Conservation (phyloP, 2,113 vertebrate genomes). For the Zosterops pallidus region DNA sequence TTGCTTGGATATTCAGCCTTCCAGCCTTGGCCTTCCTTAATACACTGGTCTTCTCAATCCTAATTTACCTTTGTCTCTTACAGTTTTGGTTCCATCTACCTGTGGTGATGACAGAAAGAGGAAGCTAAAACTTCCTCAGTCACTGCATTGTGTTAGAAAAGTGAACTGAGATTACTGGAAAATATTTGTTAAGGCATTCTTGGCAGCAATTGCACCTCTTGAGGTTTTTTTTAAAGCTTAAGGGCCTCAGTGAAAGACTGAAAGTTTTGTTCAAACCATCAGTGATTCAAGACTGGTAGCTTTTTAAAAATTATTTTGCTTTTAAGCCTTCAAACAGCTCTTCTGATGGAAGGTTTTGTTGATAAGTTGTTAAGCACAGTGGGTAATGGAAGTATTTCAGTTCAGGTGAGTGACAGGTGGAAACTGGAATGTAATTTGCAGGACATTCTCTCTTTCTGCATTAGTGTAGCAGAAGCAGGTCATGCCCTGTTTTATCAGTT, state of each 20-base stretch:
- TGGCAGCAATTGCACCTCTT: neutral
- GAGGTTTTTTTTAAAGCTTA: neutral
- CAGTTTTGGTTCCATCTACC: neutral
- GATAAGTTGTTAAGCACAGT: neutral
- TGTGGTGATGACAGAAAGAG: neutral
- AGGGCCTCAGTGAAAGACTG: neutral
- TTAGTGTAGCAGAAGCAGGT: neutral
- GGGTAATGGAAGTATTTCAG: neutral
- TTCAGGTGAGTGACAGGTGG: neutral
- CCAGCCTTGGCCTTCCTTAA: neutral
- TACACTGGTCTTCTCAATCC: neutral
- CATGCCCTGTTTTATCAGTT: neutral
- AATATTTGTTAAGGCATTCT: neutral
- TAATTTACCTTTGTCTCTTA: neutral
- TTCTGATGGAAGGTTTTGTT: neutral
- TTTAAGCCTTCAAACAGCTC: neutral
- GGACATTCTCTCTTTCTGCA: neutral
- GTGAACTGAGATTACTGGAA: neutral
- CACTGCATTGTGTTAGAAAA: neutral
- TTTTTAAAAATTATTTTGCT: neutral
- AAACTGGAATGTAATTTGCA: neutral
- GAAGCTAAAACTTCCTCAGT: neutral
- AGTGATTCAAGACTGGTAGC: neutral
- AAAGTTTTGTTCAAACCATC: neutral
- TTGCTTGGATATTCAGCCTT: neutral